A percentile compares a stretch with the other conserved stretches of the same genome.
Conservation (phyloP, 2,797 vertebrate genomes). For the Lerista edwardsae region DNA sequence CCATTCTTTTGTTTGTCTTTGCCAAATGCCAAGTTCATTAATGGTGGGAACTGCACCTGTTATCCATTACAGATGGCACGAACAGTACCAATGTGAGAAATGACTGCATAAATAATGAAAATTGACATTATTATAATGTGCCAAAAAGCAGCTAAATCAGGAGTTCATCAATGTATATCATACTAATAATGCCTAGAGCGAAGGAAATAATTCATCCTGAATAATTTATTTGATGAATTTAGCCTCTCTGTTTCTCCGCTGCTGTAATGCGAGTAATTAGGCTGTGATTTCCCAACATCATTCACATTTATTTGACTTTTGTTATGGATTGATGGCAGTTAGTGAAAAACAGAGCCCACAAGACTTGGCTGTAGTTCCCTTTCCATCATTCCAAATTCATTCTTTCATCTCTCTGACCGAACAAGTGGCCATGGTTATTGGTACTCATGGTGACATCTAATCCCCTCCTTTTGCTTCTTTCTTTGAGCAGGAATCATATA, state of each 20-base stretch:
- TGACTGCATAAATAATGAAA: slow-evolving; percentile 34
- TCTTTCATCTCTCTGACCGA: not conserved
- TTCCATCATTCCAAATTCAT: slow-evolving; percentile 15
- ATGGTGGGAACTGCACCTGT: not conserved
- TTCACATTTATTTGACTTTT: slow-evolving; percentile 45
- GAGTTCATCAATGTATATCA: slow-evolving; percentile 34
- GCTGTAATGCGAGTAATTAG: slow-evolving; percentile 45
- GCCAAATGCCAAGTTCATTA: slow-evolving; percentile 27
- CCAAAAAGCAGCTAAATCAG: slow-evolving; percentile 33
- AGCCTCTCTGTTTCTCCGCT: slow-evolving; percentile 33
- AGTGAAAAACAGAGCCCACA: slow-evolving; percentile 20
- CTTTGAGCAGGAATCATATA: not conserved
- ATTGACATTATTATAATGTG: slow-evolving; percentile 23
- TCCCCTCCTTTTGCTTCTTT: not conserved
- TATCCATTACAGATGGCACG: not conserved
- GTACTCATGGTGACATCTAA: not conserved
- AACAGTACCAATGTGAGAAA: not conserved
- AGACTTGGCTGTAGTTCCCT: not conserved
- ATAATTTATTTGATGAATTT: slow-evolving; percentile 42
- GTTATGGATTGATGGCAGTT: slow-evolving; percentile 37
- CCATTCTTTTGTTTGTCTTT: slow-evolving; percentile 1
- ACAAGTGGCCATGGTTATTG: not conserved
- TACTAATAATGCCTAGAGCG: slow-evolving; percentile 23
- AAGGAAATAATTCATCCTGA: slow-evolving; percentile 36
- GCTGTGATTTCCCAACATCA: slow-evolving; percentile 34